Base-by-base conservation (phyloP, 2,113 vertebrate genomes). In the Gallinago undulata region DNA sequence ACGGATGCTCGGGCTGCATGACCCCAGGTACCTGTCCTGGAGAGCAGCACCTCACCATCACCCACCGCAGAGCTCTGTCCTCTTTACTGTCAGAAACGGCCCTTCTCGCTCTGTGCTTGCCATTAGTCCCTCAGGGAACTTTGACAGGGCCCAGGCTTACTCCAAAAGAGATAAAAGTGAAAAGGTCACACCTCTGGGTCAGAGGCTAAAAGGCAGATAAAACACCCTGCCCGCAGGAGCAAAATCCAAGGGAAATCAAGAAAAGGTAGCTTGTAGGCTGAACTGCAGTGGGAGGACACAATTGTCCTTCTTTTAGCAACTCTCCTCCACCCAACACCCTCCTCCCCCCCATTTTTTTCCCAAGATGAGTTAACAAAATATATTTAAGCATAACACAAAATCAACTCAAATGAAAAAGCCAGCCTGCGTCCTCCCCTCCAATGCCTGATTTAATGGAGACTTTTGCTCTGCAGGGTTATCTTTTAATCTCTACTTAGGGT, bases 171-270 rank as follows among this genome's bases (percentile, higher is more conserved):
- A 96, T 94, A 97, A 95, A 96, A 96, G 91, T 94, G 79, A 73
- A 97, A 94, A 95, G 96, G 94, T 96, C 93, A 30, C 82, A 88
- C 87, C 93, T 95, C 84, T 31, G 39, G 96, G 97, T 95, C 97
- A 96, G 91, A 96, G 93, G 97, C 67, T 95, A 96, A 97, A 96
- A 97, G 87, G 84, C 91, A 95, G 93, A 95, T 95, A 96, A 97
- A 97, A 87, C 82, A 80, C 83, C 5, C 94, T 86, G 87, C 72
- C 82, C 18, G 90, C 75, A 90, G 95, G 78, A 95, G 96, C 79
- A 93, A 95, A 95, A 90, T 91, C 72, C 18, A 0, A 94, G 70
- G 67, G 63, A 95, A 95, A 84, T 81, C 84, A 88, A 80, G 74
- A 95, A 84, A 93, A 74, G 10, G 43, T 39, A 92, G 59, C 77